Evolutionary conservation across 1,140 invertebrate species (phyloP), one percentile per base, ranked within the genome.

Genomic region (Caenorhabditis remanei): DNA sequence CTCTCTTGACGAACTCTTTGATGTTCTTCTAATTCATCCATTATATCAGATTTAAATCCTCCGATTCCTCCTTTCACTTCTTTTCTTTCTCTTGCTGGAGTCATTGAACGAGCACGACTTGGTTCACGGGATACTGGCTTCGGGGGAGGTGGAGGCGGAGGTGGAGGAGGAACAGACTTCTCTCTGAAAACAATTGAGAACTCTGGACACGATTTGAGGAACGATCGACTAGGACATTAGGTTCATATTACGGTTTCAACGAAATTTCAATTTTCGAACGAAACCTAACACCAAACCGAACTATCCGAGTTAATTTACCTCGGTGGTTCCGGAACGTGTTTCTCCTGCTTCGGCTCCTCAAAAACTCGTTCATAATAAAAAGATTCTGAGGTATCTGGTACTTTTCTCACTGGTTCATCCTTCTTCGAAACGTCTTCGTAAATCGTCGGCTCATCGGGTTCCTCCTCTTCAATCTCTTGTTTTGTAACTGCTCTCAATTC

Each of bases 141-240:
- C 32, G 67, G 53, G 11, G 86, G 86, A 16, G 79, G 86, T 11
- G 86, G 86, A 63, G 86, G 86, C 24, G 86, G 86, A 41, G 86
- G 75, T 13, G 86, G 86, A 19, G 86, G 86, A 13, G 85, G 85
- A 43, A 83, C 86, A 21, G 86, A 87, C 21, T 65, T 71, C 24
- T 87, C 86, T 56, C 71, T 71, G 61, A 87, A 56, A 46, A 24
- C 16, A 40, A 53, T 53, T 53, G 32, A 32, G 32, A 32, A 32
- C 32, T 32, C 32, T 32, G 32, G 32, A 32, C 32, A 32, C 32
- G 32, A 32, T 32, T 32, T 32, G 1, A n/a, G 32, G 2, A 32
- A 32, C 32, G 32, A 1, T 32, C 2, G 32, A 32, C 1, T 1
- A 32, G 0, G 32, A 32, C n/a, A n/a, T n/a, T n/a, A n/a, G n/a